Evolutionary conservation across 2,888 invertebrate species (phyloP), one percentile per base, ranked within the genome.

Genomic region (Catocala nupta): DNA sequence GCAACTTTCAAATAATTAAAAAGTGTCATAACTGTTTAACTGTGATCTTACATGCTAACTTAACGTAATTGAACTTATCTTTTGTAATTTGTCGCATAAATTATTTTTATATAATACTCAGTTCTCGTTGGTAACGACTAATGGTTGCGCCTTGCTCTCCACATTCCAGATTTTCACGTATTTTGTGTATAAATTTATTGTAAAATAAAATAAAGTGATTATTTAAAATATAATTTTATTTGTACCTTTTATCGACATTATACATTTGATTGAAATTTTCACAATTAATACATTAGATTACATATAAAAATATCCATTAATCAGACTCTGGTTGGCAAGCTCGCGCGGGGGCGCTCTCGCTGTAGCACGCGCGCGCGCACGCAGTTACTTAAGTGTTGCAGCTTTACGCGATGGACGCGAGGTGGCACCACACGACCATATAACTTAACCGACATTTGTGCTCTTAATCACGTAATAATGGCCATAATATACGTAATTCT

Each of bases 291-390:
- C 68, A 74, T 70, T 73, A 71, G 62, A 72, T 77, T 73, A 73
- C 72, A 74, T 62, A 77, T 71, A 75, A 78, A 78, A 80, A 81
- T 80, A 81, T 50, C 55, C 74, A 80, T 78, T 82, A 78, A 83
- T 88, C 91, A 91, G 91, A 90, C 90, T 91, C 90, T 83, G 85
- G 85, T 85, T 84, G 91, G 91, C 91, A 89, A 90, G 90, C 76
- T 75, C 70, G 76, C 73, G 65, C 73, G 70, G 60, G 25, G 59
- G 34, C 42, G 48, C 45, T 55, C 44, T 47, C 45, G 12, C 57
- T n/a, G 42, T 12, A 33, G 8, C 51, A 16, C 43, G 5, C 44
- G 11, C 53, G 16, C 49, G 2, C 10, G 7, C 16, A 8, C 34
- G 39, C 53, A 7, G 36, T 6, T 39, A 48, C 36, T 39, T 48